A percentile compares a stretch with the other conserved stretches of the same genome.
Conservation (phyloP, 2,113 vertebrate genomes). For the Nothocercus julius region DNA sequence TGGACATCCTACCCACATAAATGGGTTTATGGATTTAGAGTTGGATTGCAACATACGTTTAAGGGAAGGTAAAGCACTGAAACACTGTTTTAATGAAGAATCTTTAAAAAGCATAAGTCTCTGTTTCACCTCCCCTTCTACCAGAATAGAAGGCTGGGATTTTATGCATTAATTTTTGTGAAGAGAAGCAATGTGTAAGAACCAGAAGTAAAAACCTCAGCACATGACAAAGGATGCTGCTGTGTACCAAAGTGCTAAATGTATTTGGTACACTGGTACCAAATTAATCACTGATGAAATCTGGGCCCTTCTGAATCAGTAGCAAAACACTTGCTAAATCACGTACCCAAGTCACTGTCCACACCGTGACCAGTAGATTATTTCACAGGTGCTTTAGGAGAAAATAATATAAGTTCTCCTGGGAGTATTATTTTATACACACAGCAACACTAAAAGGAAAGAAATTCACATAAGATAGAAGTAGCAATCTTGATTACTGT, state of each 20-base stretch:
- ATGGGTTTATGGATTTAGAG: background rate
- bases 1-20: background rate
- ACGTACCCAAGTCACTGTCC: background rate
- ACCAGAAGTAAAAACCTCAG: background rate
- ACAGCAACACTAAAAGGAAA: background rate
- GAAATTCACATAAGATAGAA: background rate
- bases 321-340: background rate
- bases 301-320: background rate
- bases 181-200: background rate
- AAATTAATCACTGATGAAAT: background rate
- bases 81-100: background rate
- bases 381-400: background rate
- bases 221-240: background rate
- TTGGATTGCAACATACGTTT: background rate
- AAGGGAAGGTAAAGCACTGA: background rate
- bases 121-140: background rate
- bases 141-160: background rate
- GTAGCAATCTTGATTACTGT: background rate
- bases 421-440: background rate
- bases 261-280: no score
- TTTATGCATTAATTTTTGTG: background rate
- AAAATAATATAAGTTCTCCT: background rate
- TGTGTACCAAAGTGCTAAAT: no score
- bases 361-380: background rate
- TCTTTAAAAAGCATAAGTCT: background rate